Conservation (phyloP, 2,888 invertebrate species). For the Nineta flava region DNA sequence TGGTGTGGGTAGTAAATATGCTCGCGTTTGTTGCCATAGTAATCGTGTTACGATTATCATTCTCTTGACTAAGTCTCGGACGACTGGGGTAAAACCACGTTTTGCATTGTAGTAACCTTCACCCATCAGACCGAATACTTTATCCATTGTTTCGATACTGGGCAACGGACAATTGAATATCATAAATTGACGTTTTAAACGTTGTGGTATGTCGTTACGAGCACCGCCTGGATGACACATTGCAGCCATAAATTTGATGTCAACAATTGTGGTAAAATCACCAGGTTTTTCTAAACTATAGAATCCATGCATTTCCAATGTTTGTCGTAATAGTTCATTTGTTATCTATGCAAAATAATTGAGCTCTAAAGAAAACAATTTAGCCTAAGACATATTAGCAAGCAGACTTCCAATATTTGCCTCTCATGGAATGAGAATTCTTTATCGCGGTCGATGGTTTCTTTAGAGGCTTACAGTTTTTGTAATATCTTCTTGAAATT, state of each 20-base stretch:
- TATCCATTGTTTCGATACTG: conserved; percentile 78
- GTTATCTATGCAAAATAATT: conserved; percentile 37
- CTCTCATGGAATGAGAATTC: too few relatives aligned
- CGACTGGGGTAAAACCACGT: conserved; percentile 70
- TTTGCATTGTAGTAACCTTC: conserved; percentile 87
- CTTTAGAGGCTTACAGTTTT: too few relatives aligned
- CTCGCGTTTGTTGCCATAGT: conserved; percentile 75
- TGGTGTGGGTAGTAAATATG: conserved; percentile 77
- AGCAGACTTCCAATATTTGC: too few relatives aligned
- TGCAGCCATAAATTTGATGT: conserved; percentile 84
- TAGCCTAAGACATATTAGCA: neutral
- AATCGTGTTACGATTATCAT: conserved; percentile 75
- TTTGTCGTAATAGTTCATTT: conserved; percentile 89
- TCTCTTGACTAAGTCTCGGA: conserved; percentile 63
- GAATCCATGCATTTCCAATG: conserved; percentile 93
- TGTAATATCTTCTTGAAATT: too few relatives aligned
- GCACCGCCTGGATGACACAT: conserved; percentile 94
- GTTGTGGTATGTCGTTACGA: conserved; percentile 85
- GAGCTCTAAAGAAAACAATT: neutral
- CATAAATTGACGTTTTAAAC: conserved; percentile 83
- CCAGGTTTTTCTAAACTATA: conserved; percentile 95
- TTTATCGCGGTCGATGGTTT: too few relatives aligned
- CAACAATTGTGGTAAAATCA: conserved; percentile 80
- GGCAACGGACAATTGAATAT: conserved; percentile 93
- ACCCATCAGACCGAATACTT: conserved; percentile 84